Percentiles rank a stretch among this genome's conserved stretches.
These are phyloP conservation scores for Acrocephalus kingi DNA, from an alignment of 2,113 vertebrate genomes.

Conservation along the genomic window DNA sequence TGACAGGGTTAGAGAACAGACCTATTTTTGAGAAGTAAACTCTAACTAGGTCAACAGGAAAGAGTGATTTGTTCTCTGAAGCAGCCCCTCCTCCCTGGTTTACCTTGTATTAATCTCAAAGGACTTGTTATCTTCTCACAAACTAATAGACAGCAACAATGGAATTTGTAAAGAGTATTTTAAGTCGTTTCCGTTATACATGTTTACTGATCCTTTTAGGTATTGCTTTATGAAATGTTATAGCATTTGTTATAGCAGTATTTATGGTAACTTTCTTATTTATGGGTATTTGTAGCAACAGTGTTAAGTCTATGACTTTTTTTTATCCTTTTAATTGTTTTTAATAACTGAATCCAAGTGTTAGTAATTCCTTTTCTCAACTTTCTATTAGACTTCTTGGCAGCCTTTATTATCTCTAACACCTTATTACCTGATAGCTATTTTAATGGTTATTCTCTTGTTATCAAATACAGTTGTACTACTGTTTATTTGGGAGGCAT, in stretches of 20 bases:
- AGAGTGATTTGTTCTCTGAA: conserved; percentile 2
- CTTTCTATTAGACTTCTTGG: not conserved
- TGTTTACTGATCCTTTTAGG: not conserved
- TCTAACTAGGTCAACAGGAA: conserved; percentile 32
- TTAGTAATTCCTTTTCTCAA: not conserved
- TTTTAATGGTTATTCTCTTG: not conserved
- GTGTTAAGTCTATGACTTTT: not conserved
- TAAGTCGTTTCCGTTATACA: not conserved
- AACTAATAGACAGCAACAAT: not conserved
- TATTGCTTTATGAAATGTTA: not conserved
- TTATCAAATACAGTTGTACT: not conserved
- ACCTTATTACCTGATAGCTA: not conserved
- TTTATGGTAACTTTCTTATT: not conserved
- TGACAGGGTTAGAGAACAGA: not conserved
- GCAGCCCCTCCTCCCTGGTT: not conserved
- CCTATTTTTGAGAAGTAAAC: conserved; percentile 7
- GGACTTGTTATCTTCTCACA: conserved; percentile 17
- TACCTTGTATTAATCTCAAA: conserved; percentile 31
- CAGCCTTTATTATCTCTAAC: not conserved
- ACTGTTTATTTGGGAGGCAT: not conserved
- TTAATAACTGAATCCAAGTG: not conserved
- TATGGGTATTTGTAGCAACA: not conserved
- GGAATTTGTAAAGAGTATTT: not conserved
- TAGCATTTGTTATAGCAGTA: not conserved
- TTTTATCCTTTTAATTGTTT: not conserved